Percentiles rank a stretch among this genome's conserved stretches.
Evolutionary conservation across 2,797 vertebrate genomes (phyloP).

Genomic region (Melanotaenia parkinsoni): DNA sequence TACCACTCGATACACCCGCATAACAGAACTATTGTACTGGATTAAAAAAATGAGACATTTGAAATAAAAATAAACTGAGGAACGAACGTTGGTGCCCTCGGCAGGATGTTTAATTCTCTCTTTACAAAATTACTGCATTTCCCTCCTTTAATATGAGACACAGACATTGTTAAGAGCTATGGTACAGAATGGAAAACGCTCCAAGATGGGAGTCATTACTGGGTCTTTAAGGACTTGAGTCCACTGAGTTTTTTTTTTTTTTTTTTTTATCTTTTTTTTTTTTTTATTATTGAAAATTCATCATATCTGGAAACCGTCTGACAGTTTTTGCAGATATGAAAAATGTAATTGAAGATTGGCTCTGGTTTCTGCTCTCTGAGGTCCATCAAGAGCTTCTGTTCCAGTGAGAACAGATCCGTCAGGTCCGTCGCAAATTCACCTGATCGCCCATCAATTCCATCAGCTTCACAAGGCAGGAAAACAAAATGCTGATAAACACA

Average conservation of each 20-base stretch:
- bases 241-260: too few species aligned
- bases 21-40: constrained; percentile 67
- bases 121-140: constrained; percentile 44
- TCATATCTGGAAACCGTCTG: too few species aligned
- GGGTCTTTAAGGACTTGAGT: too few species aligned
- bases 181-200: constrained; percentile 50
- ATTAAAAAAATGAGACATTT: constrained; percentile 43
- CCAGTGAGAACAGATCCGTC: background rate
- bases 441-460: too few species aligned
- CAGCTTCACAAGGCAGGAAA: too few species aligned
- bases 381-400: constrained; percentile 45
- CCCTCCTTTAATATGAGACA: constrained; percentile 47
- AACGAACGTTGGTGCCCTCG: background rate
- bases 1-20: constrained; percentile 72
- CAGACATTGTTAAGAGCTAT: constrained; percentile 51
- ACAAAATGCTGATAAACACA: too few species aligned
- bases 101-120: constrained; percentile 13
- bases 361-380: constrained; percentile 42
- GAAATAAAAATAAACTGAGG: constrained; percentile 5
- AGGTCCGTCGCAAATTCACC: background rate
- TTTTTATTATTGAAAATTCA: too few species aligned
- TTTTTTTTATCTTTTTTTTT: too few species aligned
- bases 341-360: constrained; percentile 12
- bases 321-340: constrained; percentile 9
- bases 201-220: constrained; percentile 16